These are phyloP conservation scores for Melanerpes aurifrons DNA, from an alignment of 2,113 vertebrate species.

Conservation along the genomic window DNA sequence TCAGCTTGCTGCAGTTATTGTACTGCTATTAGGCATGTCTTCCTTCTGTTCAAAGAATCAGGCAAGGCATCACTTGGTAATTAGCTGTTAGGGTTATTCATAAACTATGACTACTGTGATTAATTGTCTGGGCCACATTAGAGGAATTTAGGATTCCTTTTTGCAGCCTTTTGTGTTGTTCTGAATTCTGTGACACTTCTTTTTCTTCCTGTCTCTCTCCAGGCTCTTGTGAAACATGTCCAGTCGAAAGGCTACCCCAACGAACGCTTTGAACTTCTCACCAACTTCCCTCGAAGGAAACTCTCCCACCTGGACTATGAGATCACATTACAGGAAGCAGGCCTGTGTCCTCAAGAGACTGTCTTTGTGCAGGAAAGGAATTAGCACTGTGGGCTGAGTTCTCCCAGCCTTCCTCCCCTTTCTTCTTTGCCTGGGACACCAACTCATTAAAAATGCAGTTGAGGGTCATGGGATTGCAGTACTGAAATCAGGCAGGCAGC, in stretches of 20 bases:
- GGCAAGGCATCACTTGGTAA: not conserved
- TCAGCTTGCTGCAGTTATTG: not conserved
- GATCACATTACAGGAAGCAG: constrained; percentile 96
- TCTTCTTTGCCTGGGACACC: constrained; percentile 70
- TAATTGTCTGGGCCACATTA: not conserved
- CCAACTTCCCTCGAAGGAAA: constrained; percentile 97
- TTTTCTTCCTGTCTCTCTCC: not conserved
- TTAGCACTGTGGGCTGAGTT: constrained; percentile 80
- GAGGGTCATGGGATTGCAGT: constrained; percentile 65
- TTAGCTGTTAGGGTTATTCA: not conserved
- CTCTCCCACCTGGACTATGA: constrained; percentile 99
- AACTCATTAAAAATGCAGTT: constrained; percentile 68
- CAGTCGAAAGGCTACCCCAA: constrained; percentile 98
- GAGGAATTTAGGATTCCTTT: not conserved
- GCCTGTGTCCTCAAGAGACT: constrained; percentile 99
- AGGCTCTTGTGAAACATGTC: constrained; percentile 95
- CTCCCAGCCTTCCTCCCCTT: constrained; percentile 74
- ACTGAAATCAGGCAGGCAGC: constrained; percentile 68
- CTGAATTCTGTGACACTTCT: not conserved
- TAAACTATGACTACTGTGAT: too few species aligned
- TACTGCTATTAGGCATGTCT: not conserved
- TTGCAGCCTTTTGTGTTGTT: not conserved
- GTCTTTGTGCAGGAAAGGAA: constrained; percentile 99
- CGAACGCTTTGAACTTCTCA: constrained; percentile 98
- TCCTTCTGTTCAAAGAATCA: not conserved